Evolutionary conservation across 2,797 vertebrate species (phyloP).

Genomic region (Hippocampus kuda): DNA sequence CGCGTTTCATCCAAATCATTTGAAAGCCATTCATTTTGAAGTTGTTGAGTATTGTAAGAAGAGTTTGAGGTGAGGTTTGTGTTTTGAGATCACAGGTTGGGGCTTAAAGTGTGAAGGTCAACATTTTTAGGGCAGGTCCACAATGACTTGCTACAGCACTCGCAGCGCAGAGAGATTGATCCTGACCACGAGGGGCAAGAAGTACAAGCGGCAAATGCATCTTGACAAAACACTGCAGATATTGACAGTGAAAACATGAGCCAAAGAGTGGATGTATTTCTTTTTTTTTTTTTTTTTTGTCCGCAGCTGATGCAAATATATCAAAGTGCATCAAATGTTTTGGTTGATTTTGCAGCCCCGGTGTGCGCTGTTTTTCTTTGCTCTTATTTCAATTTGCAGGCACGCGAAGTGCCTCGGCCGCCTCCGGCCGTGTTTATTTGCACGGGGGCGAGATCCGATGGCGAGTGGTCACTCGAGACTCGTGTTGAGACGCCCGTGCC

Average conservation of each 20-base stretch:
- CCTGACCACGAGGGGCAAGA: not conserved
- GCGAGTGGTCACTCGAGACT: constrained; percentile 5
- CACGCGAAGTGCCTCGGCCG: constrained; percentile 4
- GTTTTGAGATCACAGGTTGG: no score
- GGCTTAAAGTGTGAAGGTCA: not conserved
- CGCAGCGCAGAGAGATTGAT: not conserved
- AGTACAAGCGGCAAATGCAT: not conserved
- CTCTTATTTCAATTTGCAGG: constrained; percentile 4
- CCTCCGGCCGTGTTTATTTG: constrained; percentile 8
- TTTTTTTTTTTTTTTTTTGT: not conserved
- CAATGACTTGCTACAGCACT: not conserved
- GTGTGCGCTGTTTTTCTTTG: constrained; percentile 1
- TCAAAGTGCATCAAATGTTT: constrained; percentile 7
- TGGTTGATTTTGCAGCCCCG: constrained; percentile 1
- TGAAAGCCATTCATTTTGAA: no score
- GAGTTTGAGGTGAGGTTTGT: no score
- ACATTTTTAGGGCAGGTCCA: not conserved
- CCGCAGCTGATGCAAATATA: constrained; percentile 7
- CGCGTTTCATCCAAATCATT: no score
- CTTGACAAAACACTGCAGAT: not conserved
- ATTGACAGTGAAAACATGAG: constrained; percentile 1
- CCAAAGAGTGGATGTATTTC: not conserved
- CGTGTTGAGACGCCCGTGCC: constrained; percentile 3
- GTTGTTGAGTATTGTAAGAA: no score
- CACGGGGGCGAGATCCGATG: not conserved